Conservation (phyloP, 2,113 vertebrate genomes). For the Gadus chalcogrammus region DNA sequence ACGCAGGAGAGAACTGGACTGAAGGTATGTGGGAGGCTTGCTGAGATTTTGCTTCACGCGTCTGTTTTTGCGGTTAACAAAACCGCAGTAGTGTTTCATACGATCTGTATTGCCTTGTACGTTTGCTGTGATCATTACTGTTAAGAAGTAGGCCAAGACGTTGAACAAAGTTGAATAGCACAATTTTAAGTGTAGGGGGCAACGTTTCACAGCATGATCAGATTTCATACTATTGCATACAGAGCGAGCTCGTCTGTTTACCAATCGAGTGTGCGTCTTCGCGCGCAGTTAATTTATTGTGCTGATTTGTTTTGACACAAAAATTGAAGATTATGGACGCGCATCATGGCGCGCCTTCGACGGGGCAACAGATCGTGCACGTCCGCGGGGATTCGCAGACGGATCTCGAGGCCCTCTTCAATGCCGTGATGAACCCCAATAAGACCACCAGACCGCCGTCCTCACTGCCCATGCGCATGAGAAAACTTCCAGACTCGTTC, state of each 20-base stretch:
- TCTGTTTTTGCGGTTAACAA: neutral
- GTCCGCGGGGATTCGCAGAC: conserved; percentile 92
- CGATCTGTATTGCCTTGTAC: too few species aligned
- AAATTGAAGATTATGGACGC: conserved; percentile 69
- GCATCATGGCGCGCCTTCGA: conserved; percentile 76
- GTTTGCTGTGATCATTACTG: too few species aligned
- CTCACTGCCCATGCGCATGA: conserved; percentile 87
- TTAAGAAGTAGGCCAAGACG: too few species aligned
- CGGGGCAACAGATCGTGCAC: conserved; percentile 87
- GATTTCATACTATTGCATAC: too few species aligned
- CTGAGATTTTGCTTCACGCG: neutral
- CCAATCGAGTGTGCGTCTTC: too few species aligned
- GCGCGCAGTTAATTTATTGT: neutral
- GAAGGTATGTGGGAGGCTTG: neutral
- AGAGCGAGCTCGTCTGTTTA: too few species aligned
- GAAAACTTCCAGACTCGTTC: conserved; percentile 91
- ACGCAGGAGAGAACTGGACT: neutral
- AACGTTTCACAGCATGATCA: too few species aligned
- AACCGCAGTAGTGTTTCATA: too few species aligned
- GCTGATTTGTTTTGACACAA: conserved; percentile 47
- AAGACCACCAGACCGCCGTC: conserved; percentile 77
- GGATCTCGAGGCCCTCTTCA: conserved; percentile 90
- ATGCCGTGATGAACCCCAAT: conserved; percentile 91
- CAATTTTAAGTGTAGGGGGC: too few species aligned
- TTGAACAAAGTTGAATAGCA: too few species aligned